Conservation (phyloP, 1,140 invertebrate genomes). For the Caenorhabditis elegans region DNA sequence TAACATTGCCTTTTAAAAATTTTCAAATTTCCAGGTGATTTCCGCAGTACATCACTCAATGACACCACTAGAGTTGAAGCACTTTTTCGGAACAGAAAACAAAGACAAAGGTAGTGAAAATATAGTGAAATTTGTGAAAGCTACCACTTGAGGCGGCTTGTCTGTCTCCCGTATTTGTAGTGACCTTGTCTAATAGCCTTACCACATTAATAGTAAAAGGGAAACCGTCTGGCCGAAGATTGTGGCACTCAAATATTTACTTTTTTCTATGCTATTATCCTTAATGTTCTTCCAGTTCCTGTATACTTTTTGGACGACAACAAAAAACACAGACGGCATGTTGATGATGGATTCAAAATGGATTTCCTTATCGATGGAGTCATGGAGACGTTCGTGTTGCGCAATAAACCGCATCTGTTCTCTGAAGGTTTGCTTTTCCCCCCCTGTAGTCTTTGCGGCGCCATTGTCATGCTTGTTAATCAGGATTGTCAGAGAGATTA, state of each 20-base stretch:
- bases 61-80: constrained; percentile 41
- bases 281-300: constrained; percentile 34
- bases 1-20: neutral
- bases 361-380: constrained; percentile 14
- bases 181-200: neutral
- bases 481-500: neutral
- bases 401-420: constrained; percentile 15
- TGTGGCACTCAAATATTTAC: neutral
- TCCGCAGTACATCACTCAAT: constrained; percentile 34
- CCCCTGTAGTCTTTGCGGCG: neutral
- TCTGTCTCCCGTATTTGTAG: constrained; percentile 22
- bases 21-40: neutral
- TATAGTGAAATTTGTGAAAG: neutral
- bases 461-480: neutral
- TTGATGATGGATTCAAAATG: constrained; percentile 21
- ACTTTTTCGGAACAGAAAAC: constrained; percentile 45
- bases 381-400: constrained; percentile 22
- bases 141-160: constrained; percentile 12
- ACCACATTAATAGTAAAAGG: neutral
- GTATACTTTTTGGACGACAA: constrained; percentile 26
- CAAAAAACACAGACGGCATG: neutral
- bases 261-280: neutral
- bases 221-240: neutral
- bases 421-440: constrained; percentile 9
- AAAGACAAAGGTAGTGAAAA: constrained; percentile 43